Base-by-base conservation (phyloP, 2,888 invertebrate genomes). In the Catocala sponsa region DNA sequence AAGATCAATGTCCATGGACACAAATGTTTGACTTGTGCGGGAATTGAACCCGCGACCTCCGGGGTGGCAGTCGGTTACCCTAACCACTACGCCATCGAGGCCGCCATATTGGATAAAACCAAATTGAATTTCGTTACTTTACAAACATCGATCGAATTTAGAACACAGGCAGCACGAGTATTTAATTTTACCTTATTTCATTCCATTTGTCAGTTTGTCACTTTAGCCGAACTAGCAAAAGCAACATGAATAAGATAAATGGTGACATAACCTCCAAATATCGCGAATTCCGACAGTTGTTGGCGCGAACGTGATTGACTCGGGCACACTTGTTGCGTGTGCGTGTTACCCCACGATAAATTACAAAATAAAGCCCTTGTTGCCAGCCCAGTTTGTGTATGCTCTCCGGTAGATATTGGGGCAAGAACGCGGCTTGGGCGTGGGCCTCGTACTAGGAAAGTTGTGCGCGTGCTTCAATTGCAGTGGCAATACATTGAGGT, bases 321-420 rank as follows among this genome's bases (percentile, higher is more conserved):
- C 12, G 59, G 58, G 50, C 55, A 43, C 63, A 76, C 61, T 66
- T 63, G 68, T 78, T 75, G 74, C 69, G 62, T 72, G 67, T 80
- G 83, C 84, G 82, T 84, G 85, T 82, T 84, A 78, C 80, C 72
- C 79, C 78, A 81, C 80, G 57, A 82, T 82, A 74, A 82, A 83
- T 86, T 81, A 83, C 77, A 68, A 82, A 80, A 76, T 76, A 68
- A 70, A 76, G 13, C 72, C 70, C 76, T 69, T 61, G 69, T 63
- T 61, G 64, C 63, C 64, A 63, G 48, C 69, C 55, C 53, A 60
- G 61, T 63, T 59, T 60, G 46, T 7, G 60, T 62, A 58, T 59
- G 67, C 63, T 70, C 70, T 60, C 72, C 62, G 68, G 66, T 69
- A 54, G 76, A 68, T 78, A 78, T 72, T 73, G 60, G 74, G 66